Evolutionary conservation across 1,140 invertebrate genomes (phyloP), one percentile per base, ranked within the genome.

Genomic region (Copidosoma floridanum): DNA sequence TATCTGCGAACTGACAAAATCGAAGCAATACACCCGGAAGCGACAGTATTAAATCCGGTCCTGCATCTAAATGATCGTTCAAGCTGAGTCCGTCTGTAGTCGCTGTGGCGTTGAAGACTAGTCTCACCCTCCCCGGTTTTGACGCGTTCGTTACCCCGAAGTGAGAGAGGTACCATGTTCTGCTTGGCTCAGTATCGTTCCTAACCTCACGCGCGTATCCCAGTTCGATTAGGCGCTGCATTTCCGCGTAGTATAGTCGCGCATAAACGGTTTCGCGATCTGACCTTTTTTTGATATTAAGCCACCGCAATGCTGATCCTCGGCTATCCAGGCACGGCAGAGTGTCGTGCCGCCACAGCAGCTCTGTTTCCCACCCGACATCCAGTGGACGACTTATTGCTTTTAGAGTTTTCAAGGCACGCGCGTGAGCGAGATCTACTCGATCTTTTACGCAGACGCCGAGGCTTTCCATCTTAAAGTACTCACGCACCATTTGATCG

Each of bases 101-200:
- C 1, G 63, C 50, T 8, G 63, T 41, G 1, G 63, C 64, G 43
- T 65, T 60, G 48, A 65, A 65, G 2, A 65, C 54, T 4, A 58
- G 16, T 50, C 54, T n/a, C 6, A 62, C 8, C 46, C 47, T 57
- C 14, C 20, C 53, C 2, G 53, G 46, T 32, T 62, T 62, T 16
- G 50, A 57, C 11, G 20, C 10, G 32, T 51, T 62, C 18, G 35
- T 32, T 11, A 62, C 48, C 4, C 47, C 47, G 12, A 57, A 58
- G 18, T 63, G 55, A 2, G 54, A 56, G 18, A 58, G 35, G 23
- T 38, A 62, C 60, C 60, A 56, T 8, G 8, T 55, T 27, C 29
- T 23, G 12, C 8, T 6, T 12, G 16, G n/a, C 12, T 24, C 27
- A 8, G 32, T 26, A 11, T 35, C 18, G 1, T 47, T 20, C 20